These are phyloP conservation scores for Danio choprae DNA, from an alignment of 2,797 vertebrate genomes.

Conservation along the genomic window DNA sequence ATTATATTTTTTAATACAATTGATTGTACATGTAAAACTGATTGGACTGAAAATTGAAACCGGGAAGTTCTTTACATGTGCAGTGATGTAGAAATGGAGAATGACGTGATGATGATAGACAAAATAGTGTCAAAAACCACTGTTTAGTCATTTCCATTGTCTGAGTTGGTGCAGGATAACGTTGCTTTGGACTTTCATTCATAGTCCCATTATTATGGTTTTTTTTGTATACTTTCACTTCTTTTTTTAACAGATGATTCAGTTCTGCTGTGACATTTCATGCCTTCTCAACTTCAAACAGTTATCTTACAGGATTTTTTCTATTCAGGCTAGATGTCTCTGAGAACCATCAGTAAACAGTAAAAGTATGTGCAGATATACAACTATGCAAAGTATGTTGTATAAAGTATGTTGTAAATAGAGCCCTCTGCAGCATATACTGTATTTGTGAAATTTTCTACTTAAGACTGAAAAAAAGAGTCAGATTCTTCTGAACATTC, in stretches of 20 bases:
- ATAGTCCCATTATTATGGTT: too few species aligned
- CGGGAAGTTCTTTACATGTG: too few species aligned
- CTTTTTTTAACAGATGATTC: neutral
- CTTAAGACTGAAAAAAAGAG: neutral
- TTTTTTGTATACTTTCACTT: neutral
- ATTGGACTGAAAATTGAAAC: too few species aligned
- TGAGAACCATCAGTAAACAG: constrained; percentile 1
- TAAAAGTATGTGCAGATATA: neutral
- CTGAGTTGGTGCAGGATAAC: too few species aligned
- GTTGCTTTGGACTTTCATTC: too few species aligned
- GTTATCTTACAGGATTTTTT: neutral
- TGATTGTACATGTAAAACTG: too few species aligned
- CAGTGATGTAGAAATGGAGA: too few species aligned
- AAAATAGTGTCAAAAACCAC: too few species aligned
- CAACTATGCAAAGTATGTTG: neutral
- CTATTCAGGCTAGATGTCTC: neutral
- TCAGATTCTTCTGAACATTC: neutral
- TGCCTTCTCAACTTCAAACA: neutral
- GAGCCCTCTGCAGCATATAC: neutral
- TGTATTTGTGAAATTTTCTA: neutral
- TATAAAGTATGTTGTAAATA: neutral
- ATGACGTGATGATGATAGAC: too few species aligned
- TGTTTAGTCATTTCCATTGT: too few species aligned
- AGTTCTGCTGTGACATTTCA: constrained; percentile 7
- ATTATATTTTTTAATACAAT: too few species aligned